Evolutionary conservation across 2,113 vertebrate genomes (phyloP), one percentile per base, ranked within the genome.

Genomic region (Engraulis encrasicolus): DNA sequence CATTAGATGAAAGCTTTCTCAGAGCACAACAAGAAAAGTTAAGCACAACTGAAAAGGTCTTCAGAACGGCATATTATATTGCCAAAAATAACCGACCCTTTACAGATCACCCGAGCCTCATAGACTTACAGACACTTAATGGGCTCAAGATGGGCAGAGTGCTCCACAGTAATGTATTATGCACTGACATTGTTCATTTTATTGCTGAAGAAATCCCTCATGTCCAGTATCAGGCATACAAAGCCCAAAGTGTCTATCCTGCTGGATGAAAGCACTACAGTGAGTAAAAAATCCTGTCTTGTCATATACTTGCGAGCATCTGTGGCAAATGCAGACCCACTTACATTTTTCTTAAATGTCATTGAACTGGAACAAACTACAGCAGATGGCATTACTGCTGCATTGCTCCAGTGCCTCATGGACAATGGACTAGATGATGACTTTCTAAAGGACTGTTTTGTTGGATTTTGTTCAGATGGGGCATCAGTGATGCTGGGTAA

Each of bases 161-260:
- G 17, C 14, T 54, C 4, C 38, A 78, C 77, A 78, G 34, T 27
- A 78, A 78, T 78, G 77, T 78, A 12, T 18, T 20, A 38, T 78
- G 77, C 77, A 78, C 77, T 12, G 36, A 78, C 15, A 78, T 78
- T 78, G 31, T 78, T 37, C 2, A 78, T 78, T 78, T 78, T 37
- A 78, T 37, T 78, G 34, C n/a, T n/a, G n/a, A 78, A 78, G 38
- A 6, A 78, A 18, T 12, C 77, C 77, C 77, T 78, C 14, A 78
- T 6, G 27, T 19, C 2, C 34, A 78, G 77, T 40, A 78, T 78
- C 36, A 38, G 27, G 36, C 11, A 38, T 27, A 78, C 77, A 78
- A 78, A 14, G 77, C 77, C 77, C 31, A 78, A 78, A 38, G 27
- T 78, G 2, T 31, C 31, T 37, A 78, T 78, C 2, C 12, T 78